Evolutionary conservation across 2,888 invertebrate species (phyloP), one percentile per base, ranked within the genome.

Genomic region (Slavum lentiscoides): DNA sequence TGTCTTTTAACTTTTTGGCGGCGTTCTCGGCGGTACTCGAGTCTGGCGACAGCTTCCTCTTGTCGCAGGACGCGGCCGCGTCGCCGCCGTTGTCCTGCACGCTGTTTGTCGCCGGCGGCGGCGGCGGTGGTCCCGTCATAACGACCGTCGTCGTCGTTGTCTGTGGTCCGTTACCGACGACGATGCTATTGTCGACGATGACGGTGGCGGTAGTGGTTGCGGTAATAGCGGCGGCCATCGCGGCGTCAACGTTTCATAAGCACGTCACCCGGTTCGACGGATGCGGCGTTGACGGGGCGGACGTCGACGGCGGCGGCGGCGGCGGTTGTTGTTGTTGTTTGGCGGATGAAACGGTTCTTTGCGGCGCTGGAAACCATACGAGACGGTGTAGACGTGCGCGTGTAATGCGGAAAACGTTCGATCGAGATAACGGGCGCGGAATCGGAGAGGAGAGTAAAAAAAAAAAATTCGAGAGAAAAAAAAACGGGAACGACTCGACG

Each of bases 401-500:
- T 55, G 43, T 9, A 39, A 21, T 62, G 13, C 49, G 49, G 13
- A 49, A 49, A 49, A 49, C 49, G 49, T 15, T 2, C 49, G 49
- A 13, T 49, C 49, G 49, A 9, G 49, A 49, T 15, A 15, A 15
- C 30, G 30, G 11, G 13, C 3, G 11, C 8, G 1, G 49, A 39
- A 8, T 3, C 0, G 3, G 13, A 13, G 49, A 9, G 43, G 7
- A 43, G 9, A 43, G 43, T 1, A 6, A 43, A 43, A 43, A 43
- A 43, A 43, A 43, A 75, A 21, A 23, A 73, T 30, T 30, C 30
- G 30, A 15, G 21, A 74, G 68, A 61, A 77, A 59, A 55, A 70
- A 82, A 76, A 58, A 67, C 68, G 66, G 30, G 58, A 81, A 68
- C 55, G 81, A 67, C 77, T 81, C 19, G 67, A 75, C 39, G 61